Conservation (phyloP, 2,797 vertebrate genomes). For the Falco cherrug region DNA sequence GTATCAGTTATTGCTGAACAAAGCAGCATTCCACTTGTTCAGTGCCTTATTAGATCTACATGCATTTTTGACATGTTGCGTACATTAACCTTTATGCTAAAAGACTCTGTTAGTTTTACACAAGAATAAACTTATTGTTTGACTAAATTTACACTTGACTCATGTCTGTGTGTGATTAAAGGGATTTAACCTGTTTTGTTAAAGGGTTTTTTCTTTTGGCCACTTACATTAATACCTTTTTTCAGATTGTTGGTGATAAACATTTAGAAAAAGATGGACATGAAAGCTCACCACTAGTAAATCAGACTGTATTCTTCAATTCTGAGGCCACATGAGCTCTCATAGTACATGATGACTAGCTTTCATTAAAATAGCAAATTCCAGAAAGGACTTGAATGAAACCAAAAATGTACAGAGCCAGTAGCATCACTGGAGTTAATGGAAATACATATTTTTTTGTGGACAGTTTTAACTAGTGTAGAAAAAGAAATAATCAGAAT, state of each 20-base stretch:
- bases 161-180: background rate
- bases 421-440: background rate
- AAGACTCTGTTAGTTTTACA: background rate
- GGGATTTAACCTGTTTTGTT: background rate
- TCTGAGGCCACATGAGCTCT: background rate
- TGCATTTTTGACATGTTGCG: background rate
- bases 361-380: background rate
- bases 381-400: background rate
- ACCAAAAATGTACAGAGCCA: background rate
- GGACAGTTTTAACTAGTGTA: background rate
- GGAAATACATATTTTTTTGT: accelerated
- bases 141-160: background rate
- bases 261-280: background rate
- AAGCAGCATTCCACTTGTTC: background rate
- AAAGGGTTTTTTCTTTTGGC: background rate
- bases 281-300: background rate
- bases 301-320: background rate
- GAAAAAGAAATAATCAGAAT: background rate
- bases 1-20: background rate
- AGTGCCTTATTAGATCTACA: background rate
- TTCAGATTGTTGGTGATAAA: background rate
- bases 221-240: background rate
- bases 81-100: slow-evolving; percentile 15
- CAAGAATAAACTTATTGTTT: background rate
- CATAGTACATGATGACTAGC: background rate